A percentile compares a stretch with the other conserved stretches of the same genome.
phyloP scores from a whole-genome alignment of 2,113 vertebrate genomes.

The Daphoenositta chrysoptera region DNA sequence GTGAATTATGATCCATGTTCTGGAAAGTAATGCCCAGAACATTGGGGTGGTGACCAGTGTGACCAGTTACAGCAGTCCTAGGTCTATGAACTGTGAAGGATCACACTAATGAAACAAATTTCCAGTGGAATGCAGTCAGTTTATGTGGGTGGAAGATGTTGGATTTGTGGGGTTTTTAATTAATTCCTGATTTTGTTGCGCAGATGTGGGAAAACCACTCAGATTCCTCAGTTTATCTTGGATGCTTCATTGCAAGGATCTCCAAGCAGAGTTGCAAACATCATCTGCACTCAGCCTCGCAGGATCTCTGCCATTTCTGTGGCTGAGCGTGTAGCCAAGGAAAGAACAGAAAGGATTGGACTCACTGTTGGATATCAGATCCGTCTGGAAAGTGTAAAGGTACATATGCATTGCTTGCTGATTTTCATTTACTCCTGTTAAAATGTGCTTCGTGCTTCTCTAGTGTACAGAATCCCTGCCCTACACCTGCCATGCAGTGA shows the following conservation, averaged over 20 bases:
- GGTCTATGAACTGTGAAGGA: not conserved
- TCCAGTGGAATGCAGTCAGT: not conserved
- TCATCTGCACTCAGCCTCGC: slow-evolving; percentile 95
- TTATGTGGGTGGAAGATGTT: not conserved
- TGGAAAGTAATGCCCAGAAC: too few species aligned
- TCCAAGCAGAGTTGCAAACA: slow-evolving; percentile 81
- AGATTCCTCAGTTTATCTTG: slow-evolving; percentile 97
- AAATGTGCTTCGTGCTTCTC: not conserved
- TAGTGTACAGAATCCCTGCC: not conserved
- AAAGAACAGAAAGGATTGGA: slow-evolving; percentile 87
- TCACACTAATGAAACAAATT: not conserved
- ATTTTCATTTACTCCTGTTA: not conserved
- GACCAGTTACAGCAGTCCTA: not conserved
- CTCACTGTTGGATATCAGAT: slow-evolving; percentile 96
- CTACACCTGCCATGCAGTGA: not conserved
- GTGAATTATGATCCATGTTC: not conserved
- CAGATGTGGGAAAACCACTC: slow-evolving; percentile 97
- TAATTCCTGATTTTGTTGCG: not conserved
- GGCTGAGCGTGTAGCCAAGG: slow-evolving; percentile 91
- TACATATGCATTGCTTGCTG: slow-evolving; percentile 29
- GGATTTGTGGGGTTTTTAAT: not conserved
- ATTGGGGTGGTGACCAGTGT: not conserved
- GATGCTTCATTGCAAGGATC: slow-evolving; percentile 82
- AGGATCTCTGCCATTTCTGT: slow-evolving; percentile 96
- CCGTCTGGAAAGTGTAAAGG: slow-evolving; percentile 91